Evolutionary conservation across 2,888 invertebrate species (phyloP).

Genomic region (Caenorhabditis wallacei): DNA sequence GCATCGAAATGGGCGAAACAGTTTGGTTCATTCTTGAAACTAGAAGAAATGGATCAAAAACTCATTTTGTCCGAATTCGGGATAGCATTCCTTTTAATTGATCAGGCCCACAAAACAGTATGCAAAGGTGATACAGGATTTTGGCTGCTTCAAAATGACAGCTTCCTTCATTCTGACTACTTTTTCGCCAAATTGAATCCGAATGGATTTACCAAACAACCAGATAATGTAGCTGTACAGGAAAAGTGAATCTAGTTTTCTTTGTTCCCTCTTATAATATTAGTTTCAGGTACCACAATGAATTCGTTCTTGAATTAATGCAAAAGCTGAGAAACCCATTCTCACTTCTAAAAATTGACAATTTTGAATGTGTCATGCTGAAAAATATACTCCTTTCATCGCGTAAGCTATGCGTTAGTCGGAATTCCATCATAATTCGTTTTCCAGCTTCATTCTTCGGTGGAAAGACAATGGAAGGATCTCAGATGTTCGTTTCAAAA

Average conservation of each 20-base stretch:
- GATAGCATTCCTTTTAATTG: not conserved
- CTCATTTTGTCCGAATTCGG: not conserved
- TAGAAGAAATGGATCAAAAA: not conserved
- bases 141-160: not conserved
- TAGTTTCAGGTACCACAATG: not conserved
- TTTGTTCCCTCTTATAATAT: not conserved
- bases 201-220: no score
- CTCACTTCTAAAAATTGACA: not conserved
- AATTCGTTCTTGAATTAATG: not conserved
- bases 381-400: not conserved
- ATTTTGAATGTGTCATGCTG: not conserved
- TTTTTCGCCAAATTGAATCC: not conserved
- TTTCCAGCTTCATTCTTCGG: not conserved
- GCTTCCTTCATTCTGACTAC: not conserved
- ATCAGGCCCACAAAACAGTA: not conserved
- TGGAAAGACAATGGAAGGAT: not conserved
- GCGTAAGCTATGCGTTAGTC: not conserved
- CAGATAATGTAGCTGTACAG: not conserved
- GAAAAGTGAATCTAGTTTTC: not conserved
- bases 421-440: not conserved
- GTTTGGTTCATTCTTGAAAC: not conserved
- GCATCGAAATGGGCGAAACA: not conserved
- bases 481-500: not conserved
- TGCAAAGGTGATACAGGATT: not conserved
- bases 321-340: not conserved